phyloP scores from a whole-genome alignment of 2,113 vertebrate species.

The Podilymbus podiceps region DNA sequence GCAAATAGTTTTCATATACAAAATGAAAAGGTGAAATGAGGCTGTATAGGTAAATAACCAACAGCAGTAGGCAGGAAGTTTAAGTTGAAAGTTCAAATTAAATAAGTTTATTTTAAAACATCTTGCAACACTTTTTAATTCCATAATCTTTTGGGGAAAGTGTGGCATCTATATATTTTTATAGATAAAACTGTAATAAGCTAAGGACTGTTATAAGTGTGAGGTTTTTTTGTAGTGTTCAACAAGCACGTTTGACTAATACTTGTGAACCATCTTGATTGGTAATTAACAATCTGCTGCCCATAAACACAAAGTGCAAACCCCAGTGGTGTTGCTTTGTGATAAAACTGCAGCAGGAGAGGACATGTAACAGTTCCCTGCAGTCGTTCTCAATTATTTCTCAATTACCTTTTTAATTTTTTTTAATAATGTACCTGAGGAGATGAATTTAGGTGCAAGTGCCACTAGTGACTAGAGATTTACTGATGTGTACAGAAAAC shows the following conservation, averaged over 20 bases:
- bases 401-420: background rate
- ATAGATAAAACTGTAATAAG: background rate
- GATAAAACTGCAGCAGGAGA: background rate
- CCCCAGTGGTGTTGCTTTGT: background rate
- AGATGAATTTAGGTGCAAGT: background rate
- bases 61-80: background rate
- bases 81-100: background rate
- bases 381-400: background rate
- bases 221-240: background rate
- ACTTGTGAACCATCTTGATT: background rate
- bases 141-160: background rate
- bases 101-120: background rate
- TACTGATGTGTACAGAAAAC: background rate
- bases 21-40: background rate
- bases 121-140: background rate
- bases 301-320: background rate
- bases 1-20: background rate
- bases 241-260: background rate
- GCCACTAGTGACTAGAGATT: background rate
- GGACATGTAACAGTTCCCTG: background rate
- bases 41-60: background rate
- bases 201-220: background rate
- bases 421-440: background rate
- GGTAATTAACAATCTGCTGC: background rate
- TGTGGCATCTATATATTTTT: background rate